These are phyloP conservation scores for Ceyx melanurus DNA, from an alignment of 2,113 vertebrate species.

Conservation along the genomic window DNA sequence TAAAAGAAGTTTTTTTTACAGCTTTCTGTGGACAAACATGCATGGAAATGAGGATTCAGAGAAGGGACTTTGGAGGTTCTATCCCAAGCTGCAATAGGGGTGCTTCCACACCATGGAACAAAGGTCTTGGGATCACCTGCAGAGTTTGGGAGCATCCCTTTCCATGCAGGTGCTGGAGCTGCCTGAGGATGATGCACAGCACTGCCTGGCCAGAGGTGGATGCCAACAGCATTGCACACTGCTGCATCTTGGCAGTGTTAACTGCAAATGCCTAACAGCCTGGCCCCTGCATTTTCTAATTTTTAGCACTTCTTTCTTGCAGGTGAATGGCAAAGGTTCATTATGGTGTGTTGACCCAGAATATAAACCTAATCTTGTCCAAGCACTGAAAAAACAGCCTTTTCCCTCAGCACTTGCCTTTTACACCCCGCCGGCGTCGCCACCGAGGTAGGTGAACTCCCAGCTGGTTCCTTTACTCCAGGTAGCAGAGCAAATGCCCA, in stretches of 20 bases:
- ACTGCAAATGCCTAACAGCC: background rate
- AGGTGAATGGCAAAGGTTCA: constrained; percentile 98
- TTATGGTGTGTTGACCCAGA: constrained; percentile 98
- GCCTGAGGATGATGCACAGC: background rate
- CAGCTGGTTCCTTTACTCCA: rapidly evolving
- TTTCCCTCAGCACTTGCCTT: constrained; percentile 90
- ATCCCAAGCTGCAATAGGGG: background rate
- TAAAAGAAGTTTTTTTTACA: background rate
- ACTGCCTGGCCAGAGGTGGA: background rate
- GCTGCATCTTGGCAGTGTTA: background rate
- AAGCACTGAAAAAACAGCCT: constrained; percentile 97
- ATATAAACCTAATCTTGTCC: constrained; percentile 95
- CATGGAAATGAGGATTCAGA: background rate
- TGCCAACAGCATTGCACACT: rapidly evolving
- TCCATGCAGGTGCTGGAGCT: background rate
- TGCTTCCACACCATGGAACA: rapidly evolving
- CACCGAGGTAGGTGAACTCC: constrained; percentile 83
- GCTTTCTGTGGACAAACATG: background rate
- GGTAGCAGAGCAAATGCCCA: background rate
- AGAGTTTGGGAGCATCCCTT: background rate
- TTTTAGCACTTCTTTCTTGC: constrained; percentile 41
- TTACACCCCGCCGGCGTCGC: constrained; percentile 90
- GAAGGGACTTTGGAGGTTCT: background rate
- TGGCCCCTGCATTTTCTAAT: background rate
- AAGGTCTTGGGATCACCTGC: rapidly evolving